Conservation (phyloP, 2,888 invertebrate species). For the Melanophora roralis region DNA sequence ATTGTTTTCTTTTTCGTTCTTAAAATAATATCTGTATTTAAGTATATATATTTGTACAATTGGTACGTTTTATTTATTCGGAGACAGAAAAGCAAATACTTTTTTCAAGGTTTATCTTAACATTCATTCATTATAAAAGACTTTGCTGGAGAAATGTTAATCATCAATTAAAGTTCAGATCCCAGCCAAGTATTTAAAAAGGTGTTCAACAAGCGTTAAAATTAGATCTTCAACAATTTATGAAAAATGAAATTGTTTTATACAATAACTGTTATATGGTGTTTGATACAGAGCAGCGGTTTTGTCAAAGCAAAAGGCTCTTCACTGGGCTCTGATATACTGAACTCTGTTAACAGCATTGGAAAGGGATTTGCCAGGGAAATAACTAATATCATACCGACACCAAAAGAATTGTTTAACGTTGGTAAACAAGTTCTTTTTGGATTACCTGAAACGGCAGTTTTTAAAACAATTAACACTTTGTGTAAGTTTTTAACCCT, state of each 20-base stretch:
- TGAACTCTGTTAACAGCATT: not conserved
- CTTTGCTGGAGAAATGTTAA: not conserved
- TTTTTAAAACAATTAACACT: constrained; percentile 9
- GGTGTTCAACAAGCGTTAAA: no score
- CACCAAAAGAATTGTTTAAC: constrained; percentile 18
- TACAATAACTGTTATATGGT: not conserved
- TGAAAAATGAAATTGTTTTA: not conserved
- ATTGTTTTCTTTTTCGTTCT: no score
- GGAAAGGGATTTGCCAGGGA: constrained; percentile 25
- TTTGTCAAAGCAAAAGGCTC: not conserved
- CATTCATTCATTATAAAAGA: constrained; percentile 5
- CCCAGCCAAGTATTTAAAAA: not conserved
- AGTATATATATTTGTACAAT: no score
- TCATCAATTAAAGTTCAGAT: not conserved
- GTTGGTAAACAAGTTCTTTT: constrained; percentile 11
- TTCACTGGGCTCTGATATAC: not conserved
- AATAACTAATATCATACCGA: constrained; percentile 20
- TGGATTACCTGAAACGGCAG: constrained; percentile 20
- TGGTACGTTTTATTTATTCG: no score
- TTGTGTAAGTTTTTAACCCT: constrained; percentile 18
- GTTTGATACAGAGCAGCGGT: not conserved
- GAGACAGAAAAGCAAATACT: not conserved
- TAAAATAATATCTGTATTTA: no score
- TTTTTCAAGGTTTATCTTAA: not conserved
- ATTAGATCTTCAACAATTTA: not conserved